phyloP scores from a whole-genome alignment of 2,888 invertebrate genomes.

The Euspilapteryx auroguttella region DNA sequence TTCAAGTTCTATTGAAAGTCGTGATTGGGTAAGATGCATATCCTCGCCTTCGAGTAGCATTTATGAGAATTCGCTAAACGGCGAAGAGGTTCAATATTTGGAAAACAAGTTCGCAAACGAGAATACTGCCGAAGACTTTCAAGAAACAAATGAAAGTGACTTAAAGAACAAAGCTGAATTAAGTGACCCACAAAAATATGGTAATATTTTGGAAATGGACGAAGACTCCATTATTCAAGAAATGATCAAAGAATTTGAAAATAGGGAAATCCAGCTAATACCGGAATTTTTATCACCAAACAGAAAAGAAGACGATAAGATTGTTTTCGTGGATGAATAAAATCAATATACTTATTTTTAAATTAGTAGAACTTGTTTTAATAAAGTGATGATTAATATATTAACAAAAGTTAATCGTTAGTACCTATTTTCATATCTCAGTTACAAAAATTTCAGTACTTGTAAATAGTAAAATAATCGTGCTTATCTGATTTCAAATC shows the following conservation, averaged over 20 bases:
- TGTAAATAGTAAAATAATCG: too few species aligned
- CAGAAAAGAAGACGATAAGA: conserved; percentile 26
- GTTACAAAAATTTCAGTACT: too few species aligned
- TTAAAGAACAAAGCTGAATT: conserved; percentile 3
- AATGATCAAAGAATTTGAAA: too few species aligned
- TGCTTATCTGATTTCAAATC: too few species aligned
- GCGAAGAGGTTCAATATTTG: conserved; percentile 20
- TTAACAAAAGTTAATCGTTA: too few species aligned
- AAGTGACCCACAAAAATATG: too few species aligned
- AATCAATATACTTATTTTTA: too few species aligned
- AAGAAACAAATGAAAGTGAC: neutral
- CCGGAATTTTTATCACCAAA: conserved; percentile 28
- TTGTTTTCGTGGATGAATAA: conserved; percentile 27
- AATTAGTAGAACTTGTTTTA: too few species aligned
- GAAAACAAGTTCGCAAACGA: conserved; percentile 16
- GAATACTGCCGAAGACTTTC: conserved; percentile 10
- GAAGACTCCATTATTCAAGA: too few species aligned
- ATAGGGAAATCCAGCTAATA: too few species aligned
- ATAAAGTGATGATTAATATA: too few species aligned
- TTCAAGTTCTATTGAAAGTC: conserved; percentile 35
- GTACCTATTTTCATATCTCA: too few species aligned
- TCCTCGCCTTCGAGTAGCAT: conserved; percentile 30
- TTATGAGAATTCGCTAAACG: conserved; percentile 29
- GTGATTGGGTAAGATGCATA: conserved; percentile 34
- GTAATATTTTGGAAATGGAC: conserved; percentile 9